Base-by-base conservation (phyloP, 2,888 invertebrate species). In the Cantharis rufa region DNA sequence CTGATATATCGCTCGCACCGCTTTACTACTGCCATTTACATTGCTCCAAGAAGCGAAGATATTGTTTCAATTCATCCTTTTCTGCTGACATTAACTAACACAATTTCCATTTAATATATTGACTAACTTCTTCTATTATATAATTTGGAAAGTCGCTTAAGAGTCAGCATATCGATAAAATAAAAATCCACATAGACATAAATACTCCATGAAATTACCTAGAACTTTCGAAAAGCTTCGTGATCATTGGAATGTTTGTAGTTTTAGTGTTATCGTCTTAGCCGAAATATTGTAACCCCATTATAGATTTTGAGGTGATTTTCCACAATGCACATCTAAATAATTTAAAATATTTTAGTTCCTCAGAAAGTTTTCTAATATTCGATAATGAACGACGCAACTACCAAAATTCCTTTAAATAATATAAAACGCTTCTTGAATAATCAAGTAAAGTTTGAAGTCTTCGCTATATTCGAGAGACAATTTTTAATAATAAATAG, bases 1-100 rank as follows among this genome's bases (percentile, higher is more conserved):
- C 84, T 85, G 84, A 85, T 85, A 85, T 85, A 85, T 85, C 80
- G 84, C 82, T 79, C 77, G 74, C 74, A 74, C 74, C 78, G 78
- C 78, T 78, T 78, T 76, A 78, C 78, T 78, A 70, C 76, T 76
- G 76, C 76, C 78, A 78, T 78, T 78, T 78, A 78, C 78, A 78
- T 76, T 78, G 71, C 76, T 78, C 70, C 74, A 76, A 78, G 78
- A 76, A 78, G 76, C 74, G 74, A 71, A 74, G 76, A 78, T 76
- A 78, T 78, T 78, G 76, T 78, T 78, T 76, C 78, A 76, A 74
- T 78, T 76, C 74, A 71, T 76, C 76, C 74, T 70, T 76, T 78
- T 69, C 61, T 63, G 24, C 64, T 66, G 21, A 48, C 48, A 48
- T 48, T 48, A 21, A 27, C 24, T 16, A 18, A 64, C 69, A 18